These are phyloP conservation scores for Sabatieria punctata DNA, from an alignment of 2,888 invertebrate species.

Conservation along the genomic window DNA sequence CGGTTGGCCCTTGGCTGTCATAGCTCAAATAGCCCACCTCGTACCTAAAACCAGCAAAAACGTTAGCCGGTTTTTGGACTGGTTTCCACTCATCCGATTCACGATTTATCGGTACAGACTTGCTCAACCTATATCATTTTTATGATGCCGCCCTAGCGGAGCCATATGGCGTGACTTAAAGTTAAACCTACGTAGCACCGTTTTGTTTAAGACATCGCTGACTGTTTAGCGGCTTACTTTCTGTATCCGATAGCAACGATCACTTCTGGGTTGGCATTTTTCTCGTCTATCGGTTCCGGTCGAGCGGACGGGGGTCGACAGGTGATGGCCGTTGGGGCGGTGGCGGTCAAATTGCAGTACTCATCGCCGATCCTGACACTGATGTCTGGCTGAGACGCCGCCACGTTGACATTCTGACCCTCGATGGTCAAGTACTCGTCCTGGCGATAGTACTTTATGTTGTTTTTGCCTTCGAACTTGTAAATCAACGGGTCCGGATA, in stretches of 20 bases:
- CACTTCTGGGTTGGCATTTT: no score
- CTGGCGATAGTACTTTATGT: conserved; percentile 17
- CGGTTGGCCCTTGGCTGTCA: neutral
- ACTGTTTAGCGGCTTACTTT: no score
- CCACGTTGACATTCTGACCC: conserved; percentile 73
- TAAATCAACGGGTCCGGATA: conserved; percentile 18
- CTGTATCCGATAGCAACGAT: no score
- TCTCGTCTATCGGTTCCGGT: conserved; percentile 37
- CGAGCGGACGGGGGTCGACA: conserved; percentile 76
- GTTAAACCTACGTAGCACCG: no score
- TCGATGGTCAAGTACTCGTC: conserved; percentile 27
- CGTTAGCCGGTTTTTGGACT: no score
- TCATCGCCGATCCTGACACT: conserved; percentile 19
- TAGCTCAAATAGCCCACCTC: conserved; percentile 6
- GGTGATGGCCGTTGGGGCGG: conserved; percentile 74
- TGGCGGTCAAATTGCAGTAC: conserved; percentile 76
- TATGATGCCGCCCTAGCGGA: no score
- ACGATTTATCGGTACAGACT: no score
- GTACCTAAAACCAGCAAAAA: no score
- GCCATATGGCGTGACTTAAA: no score
- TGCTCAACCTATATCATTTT: no score
- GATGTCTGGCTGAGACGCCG: conserved; percentile 35
- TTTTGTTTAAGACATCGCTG: no score
- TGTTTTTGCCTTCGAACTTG: conserved; percentile 16
- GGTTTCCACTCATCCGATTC: no score